Percentiles rank a stretch among this genome's conserved stretches.
Conservation (phyloP, 2,113 vertebrate species). For the Vombatus ursinus region DNA sequence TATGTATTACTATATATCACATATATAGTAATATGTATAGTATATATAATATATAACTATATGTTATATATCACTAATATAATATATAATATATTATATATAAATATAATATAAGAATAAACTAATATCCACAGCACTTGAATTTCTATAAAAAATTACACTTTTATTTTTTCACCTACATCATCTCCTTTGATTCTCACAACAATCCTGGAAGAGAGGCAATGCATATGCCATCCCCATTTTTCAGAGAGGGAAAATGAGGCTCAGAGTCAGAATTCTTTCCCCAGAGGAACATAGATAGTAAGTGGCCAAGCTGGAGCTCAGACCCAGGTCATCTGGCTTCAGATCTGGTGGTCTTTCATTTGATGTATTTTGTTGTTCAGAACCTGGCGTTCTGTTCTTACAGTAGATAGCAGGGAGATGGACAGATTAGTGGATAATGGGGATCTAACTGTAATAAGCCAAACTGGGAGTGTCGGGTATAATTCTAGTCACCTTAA, state of each 20-base stretch:
- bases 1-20: too few species aligned
- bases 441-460: not conserved
- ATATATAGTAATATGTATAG: too few species aligned
- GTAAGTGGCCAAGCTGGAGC: not conserved
- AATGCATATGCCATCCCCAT: not conserved
- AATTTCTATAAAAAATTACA: not conserved
- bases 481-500: not conserved
- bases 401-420: not conserved
- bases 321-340: not conserved
- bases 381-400: not conserved
- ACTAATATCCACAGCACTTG: not conserved
- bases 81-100: too few species aligned
- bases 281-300: not conserved
- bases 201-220: not conserved
- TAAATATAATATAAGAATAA: not conserved
- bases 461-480: not conserved
- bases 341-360: not conserved
- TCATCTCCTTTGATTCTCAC: not conserved
- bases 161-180: not conserved
- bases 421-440: not conserved
- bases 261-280: not conserved
- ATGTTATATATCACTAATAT: too few species aligned
- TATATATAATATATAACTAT: too few species aligned
- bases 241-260: not conserved
- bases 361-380: not conserved